Evolutionary conservation across 2,888 invertebrate species (phyloP).

Genomic region (Phorcus lineatus): DNA sequence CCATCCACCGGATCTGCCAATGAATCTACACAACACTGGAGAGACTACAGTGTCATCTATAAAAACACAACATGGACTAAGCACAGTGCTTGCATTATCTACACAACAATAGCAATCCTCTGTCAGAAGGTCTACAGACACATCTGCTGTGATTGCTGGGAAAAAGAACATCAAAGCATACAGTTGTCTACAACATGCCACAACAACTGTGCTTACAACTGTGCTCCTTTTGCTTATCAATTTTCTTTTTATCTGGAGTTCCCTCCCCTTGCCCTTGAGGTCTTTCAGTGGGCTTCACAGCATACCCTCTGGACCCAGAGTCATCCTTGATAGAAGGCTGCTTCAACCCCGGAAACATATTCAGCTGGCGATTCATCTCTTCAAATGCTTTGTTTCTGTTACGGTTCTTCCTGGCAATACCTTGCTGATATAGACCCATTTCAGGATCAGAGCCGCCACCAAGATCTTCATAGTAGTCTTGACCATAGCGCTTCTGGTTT

Average conservation of each 20-base stretch:
- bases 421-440: neutral
- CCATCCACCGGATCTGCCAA: too few species aligned
- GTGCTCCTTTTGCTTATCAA: neutral
- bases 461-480: slow-evolving; percentile 24
- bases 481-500: slow-evolving; percentile 19
- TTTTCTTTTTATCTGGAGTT: neutral
- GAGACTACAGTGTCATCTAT: neutral
- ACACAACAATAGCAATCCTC: neutral
- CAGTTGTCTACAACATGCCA: neutral
- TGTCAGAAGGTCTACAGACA: neutral
- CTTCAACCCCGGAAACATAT: neutral
- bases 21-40: too few species aligned
- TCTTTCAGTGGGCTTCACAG: neutral
- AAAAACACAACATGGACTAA: neutral
- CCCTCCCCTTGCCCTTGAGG: neutral
- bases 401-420: slow-evolving; percentile 41
- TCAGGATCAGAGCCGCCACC: neutral
- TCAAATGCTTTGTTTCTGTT: slow-evolving; percentile 64
- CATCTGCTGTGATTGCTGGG: neutral
- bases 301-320: neutral
- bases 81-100: neutral
- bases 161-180: neutral
- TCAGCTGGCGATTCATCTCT: slow-evolving; percentile 52
- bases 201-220: slow-evolving; percentile 1
- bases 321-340: neutral